Evolutionary conservation across 2,797 vertebrate genomes (phyloP).

Genomic region (Petrocephalus schoutedeni): DNA sequence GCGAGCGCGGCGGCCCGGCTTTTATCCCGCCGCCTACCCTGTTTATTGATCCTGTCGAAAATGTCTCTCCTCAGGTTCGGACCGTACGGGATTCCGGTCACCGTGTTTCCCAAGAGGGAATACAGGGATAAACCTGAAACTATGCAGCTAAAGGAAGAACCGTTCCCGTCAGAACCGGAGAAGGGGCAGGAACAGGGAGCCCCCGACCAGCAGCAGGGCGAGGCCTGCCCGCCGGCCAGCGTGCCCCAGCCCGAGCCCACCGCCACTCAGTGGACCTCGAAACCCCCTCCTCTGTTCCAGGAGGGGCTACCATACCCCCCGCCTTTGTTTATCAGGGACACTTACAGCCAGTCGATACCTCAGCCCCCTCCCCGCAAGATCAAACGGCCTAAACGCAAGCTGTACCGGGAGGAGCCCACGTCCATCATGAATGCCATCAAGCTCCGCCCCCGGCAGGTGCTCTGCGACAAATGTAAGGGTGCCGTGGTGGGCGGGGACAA

Average conservation of each 20-base stretch:
- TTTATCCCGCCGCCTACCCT: neutral
- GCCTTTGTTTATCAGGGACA: slow-evolving; percentile 98
- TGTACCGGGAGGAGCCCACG: slow-evolving; percentile 92
- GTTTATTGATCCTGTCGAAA: neutral
- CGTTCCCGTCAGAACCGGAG: slow-evolving; percentile 69
- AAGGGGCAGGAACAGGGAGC: slow-evolving; percentile 42
- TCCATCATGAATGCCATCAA: slow-evolving; percentile 97
- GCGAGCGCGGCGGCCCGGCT: neutral
- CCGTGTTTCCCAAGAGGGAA: slow-evolving; percentile 80
- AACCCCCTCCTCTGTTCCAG: slow-evolving; percentile 92
- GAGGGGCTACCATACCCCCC: slow-evolving; percentile 93
- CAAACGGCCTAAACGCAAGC: slow-evolving; percentile 87
- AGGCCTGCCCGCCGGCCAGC: slow-evolving; percentile 25
- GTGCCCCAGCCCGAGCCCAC: slow-evolving; percentile 19
- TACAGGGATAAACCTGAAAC: slow-evolving; percentile 77
- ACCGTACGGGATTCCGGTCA: slow-evolving; percentile 84
- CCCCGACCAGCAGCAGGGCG: neutral
- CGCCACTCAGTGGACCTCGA: slow-evolving; percentile 72
- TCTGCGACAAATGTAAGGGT: slow-evolving; percentile 95
- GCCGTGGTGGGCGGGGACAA: slow-evolving; percentile 78
- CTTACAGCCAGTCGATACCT: slow-evolving; percentile 98
- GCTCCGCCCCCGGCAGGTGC: slow-evolving; percentile 89
- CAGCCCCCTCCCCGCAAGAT: slow-evolving; percentile 93
- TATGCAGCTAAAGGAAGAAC: slow-evolving; percentile 72
- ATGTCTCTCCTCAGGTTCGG: slow-evolving; percentile 68